Base-by-base conservation (phyloP, 2,113 vertebrate genomes). In the Scartelaos histophorus region DNA sequence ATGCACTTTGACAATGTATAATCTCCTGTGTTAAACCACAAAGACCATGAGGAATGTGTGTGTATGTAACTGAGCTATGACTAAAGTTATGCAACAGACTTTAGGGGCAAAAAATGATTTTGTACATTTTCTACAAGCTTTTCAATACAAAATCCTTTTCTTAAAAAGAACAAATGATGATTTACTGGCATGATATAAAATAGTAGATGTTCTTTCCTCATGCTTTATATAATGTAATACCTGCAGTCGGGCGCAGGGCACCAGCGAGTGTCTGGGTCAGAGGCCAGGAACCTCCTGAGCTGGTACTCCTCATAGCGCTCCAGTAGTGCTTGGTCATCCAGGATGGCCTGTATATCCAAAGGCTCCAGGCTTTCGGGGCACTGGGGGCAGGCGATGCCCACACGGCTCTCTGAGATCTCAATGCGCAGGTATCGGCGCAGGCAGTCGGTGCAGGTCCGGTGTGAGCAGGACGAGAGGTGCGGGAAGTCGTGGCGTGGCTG, bases 191-290 rank as follows among this genome's bases (percentile, higher is more conserved):
- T n/a, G n/a, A n/a, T 21, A 54, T 21, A 51, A 51, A 51, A 51
- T 17, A 7, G 16, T 51, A 19, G 16, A 51, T 54, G 51, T 47
- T 47, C 0, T 47, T 47, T 13, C 12, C 13, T 47, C 13, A 15
- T 47, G 16, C 53, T 21, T 54, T 54, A 19, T 54, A 16, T 21
- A 54, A 21, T 21, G 16, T 11, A 54, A 16, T 85, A 96, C 95
- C 95, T 95, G 94, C 95, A 96, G 88, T 95, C 93, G 0, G 95
- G 95, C 0, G 95, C 94, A 0, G 95, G 95, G 65, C 95, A 96
- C 95, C 95, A 96, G 66, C 95, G 93, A 0, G 95, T 94, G 74
- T 94, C 87, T 0, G 94, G 94, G 46, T 96, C 95, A 0, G 95
- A 82, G 9, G 91, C 92, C 47, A 96, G 91, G 76, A 94, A 94